These are phyloP conservation scores for Aeoliscus strigatus DNA, from an alignment of 2,797 vertebrate species.

Conservation along the genomic window DNA sequence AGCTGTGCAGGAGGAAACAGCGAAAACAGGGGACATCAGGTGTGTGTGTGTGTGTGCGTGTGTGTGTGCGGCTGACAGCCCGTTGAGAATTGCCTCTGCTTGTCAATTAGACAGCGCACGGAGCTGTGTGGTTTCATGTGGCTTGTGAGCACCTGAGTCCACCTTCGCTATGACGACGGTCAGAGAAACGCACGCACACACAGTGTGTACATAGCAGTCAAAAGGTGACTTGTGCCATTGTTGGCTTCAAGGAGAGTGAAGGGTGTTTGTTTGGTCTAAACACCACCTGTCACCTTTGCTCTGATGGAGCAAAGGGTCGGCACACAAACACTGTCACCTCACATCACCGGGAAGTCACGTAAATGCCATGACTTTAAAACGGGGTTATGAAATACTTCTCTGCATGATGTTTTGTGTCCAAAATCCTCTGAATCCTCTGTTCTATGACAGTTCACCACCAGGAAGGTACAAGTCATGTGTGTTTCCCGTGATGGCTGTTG, in stretches of 20 bases:
- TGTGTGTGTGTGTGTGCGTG: conserved; percentile 48
- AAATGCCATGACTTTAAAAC: no score
- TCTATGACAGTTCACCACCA: no score
- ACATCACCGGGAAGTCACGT: conserved; percentile 23
- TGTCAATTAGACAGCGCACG: conserved; percentile 59
- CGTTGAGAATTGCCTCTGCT: conserved; percentile 63
- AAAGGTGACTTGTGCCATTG: conserved; percentile 72
- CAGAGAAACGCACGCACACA: conserved; percentile 31
- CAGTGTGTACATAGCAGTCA: conserved; percentile 39
- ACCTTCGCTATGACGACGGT: no score
- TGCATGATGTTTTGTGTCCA: no score
- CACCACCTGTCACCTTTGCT: conserved; percentile 81
- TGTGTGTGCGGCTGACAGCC: conserved; percentile 47
- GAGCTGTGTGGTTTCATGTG: conserved; percentile 67
- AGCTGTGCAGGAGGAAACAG: conserved; percentile 40
- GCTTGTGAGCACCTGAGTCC: conserved; percentile 64
- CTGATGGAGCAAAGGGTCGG: conserved; percentile 57
- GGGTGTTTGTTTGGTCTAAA: conserved; percentile 77
- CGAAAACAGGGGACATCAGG: conserved; percentile 59
- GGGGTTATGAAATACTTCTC: no score
- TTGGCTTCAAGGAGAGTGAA: conserved; percentile 78
- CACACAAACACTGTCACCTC: conserved; percentile 14
- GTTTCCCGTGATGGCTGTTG: conserved; percentile 43
- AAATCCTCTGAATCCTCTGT: no score
- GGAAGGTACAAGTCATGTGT: no score